Base-by-base conservation (phyloP, 2,888 invertebrate species). In the Microdon myrmicae region DNA sequence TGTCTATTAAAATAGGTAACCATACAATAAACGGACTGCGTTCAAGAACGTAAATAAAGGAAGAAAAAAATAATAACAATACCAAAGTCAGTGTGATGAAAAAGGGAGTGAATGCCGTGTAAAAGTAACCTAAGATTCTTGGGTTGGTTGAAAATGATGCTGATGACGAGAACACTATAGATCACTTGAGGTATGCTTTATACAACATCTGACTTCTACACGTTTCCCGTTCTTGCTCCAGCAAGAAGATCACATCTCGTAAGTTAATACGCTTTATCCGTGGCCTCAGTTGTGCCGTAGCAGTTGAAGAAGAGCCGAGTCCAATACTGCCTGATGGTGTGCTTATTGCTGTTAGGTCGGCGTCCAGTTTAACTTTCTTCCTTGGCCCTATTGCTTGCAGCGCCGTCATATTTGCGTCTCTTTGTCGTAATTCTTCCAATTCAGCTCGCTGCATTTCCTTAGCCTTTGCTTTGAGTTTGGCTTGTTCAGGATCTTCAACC, bases 401-500 rank as follows among this genome's bases (percentile, higher is more conserved):
- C 13, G 97, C 97, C 19, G 97, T 97, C 72, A 93, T 83, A 80
- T 97, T 97, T 1, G 97, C 96, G 79, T 97, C 96, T 26, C 93
- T 84, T 75, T 96, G 96, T 25, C 96, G 83, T 72, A 95, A 81
- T 78, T 96, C 96, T 77, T 98, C 97, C 86, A 95, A 86, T 79
- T 96, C 96, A 0, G 93, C 96, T 60, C 94, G 85, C 82, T 97
- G 96, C 92, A 96, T 93, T 86, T 96, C 89, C 74, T 88, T 88
- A 59, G 84, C 84, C 81, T 96, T 96, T 61, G 96, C 96, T 81
- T 96, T 97, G 67, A 98, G 83, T 78, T 97, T 97, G 1, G 95
- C 92, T 79, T 98, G 96, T 76, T 98, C 97, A 0, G 97, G 96
- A 82, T 98, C 97, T 81, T 97, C 97, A 49, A 93, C 89, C 83